Percentiles rank a stretch among this genome's conserved stretches.
These are phyloP conservation scores for Micromys minutus DNA, from an alignment of 2,113 vertebrate species.

Conservation along the genomic window DNA sequence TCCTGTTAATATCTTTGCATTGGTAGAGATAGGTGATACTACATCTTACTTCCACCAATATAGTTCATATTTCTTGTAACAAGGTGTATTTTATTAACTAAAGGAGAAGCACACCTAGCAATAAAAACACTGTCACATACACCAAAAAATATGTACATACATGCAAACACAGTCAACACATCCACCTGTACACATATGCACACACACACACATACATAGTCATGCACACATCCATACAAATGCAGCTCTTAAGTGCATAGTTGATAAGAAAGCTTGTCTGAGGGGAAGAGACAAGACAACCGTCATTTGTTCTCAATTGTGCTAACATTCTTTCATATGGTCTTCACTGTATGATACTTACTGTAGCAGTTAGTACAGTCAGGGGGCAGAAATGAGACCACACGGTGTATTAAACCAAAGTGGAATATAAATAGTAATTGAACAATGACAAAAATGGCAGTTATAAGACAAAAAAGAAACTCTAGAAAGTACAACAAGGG, in stretches of 20 bases:
- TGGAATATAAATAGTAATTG: constrained; percentile 1
- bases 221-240: neutral
- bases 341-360: neutral
- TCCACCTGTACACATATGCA: neutral
- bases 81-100: neutral
- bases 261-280: neutral
- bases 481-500: neutral
- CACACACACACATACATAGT: neutral
- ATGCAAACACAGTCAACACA: neutral
- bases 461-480: neutral
- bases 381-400: neutral
- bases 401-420: neutral
- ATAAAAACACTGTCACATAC: neutral
- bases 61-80: neutral
- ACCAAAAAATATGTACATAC: neutral
- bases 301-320: neutral
- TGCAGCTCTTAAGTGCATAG: neutral
- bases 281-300: neutral
- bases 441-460: neutral
- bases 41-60: neutral
- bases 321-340: neutral
- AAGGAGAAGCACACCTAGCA: neutral
- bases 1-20: neutral
- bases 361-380: neutral
- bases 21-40: neutral